Evolutionary conservation across 2,113 vertebrate genomes (phyloP).

Genomic region (Colius striatus): DNA sequence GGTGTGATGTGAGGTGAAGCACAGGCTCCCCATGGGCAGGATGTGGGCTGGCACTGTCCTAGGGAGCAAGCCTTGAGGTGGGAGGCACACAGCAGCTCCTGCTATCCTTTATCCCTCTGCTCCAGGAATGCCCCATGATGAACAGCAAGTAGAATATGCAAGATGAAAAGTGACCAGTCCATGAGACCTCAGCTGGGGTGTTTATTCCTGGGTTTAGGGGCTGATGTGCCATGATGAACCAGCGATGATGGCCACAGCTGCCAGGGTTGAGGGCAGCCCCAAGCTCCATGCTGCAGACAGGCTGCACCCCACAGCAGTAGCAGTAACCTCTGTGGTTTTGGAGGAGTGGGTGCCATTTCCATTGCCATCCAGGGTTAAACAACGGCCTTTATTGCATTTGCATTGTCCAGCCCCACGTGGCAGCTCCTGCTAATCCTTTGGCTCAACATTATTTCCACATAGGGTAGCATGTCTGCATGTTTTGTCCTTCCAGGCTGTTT

Average conservation of each 20-base stretch:
- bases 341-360: background rate
- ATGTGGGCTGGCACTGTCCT: fast-evolving
- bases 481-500: background rate
- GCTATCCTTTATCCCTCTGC: background rate
- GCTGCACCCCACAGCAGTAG: background rate
- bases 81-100: background rate
- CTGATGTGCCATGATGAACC: fast-evolving
- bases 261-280: background rate
- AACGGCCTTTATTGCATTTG: background rate
- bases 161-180: fast-evolving
- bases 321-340: fast-evolving
- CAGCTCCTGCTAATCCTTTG: background rate
- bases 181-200: background rate
- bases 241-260: background rate
- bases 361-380: background rate
- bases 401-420: background rate
- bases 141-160: background rate
- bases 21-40: fast-evolving
- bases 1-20: fast-evolving
- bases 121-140: background rate
- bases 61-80: background rate
- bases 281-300: background rate
- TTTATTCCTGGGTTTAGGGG: background rate
- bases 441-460: fast-evolving
- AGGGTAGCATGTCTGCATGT: background rate